phyloP scores from a whole-genome alignment of 2,797 vertebrate genomes.

The Sorex maritimensis region DNA sequence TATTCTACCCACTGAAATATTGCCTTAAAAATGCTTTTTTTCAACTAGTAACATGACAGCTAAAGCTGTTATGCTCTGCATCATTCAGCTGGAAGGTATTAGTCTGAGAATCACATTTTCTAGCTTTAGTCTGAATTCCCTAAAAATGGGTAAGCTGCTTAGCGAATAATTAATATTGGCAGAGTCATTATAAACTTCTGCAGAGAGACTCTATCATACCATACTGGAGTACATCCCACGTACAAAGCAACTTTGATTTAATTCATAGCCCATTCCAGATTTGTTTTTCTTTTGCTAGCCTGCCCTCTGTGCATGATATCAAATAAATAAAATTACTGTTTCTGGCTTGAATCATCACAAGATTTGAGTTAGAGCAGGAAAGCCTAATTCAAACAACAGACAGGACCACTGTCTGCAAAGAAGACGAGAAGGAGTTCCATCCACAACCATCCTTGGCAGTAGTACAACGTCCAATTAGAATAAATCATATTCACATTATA shows the following conservation, averaged over 20 bases:
- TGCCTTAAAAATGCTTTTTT: constrained; percentile 70
- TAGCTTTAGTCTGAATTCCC: constrained; percentile 59
- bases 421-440: constrained; percentile 70
- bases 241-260: constrained; percentile 80
- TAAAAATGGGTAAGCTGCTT: constrained; percentile 60
- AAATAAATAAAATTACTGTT: constrained; percentile 86
- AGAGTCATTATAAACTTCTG: constrained; percentile 68
- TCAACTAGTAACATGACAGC: constrained; percentile 70
- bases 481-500: constrained; percentile 81
- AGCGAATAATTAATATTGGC: constrained; percentile 82
- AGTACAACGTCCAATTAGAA: constrained; percentile 78
- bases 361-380: constrained; percentile 81
- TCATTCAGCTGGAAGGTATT: constrained; percentile 83
- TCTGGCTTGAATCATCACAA: constrained; percentile 85
- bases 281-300: constrained; percentile 82
- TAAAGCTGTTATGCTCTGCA: constrained; percentile 67
- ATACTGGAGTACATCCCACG: constrained; percentile 56
- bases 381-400: constrained; percentile 83
- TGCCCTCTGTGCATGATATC: constrained; percentile 80
- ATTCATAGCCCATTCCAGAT: constrained; percentile 79
- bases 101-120: constrained; percentile 68
- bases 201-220: constrained; percentile 39
- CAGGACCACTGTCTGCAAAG: constrained; percentile 70
- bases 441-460: constrained; percentile 65
- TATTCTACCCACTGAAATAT: constrained; percentile 77